Evolutionary conservation across 64 coral and sea anemone genomes (phyloP).

Genomic region (Montipora cactus): DNA sequence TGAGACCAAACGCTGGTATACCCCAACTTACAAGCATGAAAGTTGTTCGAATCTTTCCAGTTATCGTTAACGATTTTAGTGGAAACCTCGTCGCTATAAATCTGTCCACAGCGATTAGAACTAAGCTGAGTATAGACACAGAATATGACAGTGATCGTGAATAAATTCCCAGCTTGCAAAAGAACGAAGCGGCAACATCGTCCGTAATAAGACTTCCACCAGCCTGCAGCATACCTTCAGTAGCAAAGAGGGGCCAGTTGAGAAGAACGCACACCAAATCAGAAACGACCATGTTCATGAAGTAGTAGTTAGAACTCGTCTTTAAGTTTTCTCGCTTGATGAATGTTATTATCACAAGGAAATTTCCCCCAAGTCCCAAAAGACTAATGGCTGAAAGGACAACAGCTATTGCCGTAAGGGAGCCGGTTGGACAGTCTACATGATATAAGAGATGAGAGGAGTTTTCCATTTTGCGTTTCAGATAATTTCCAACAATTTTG

Average conservation of each 20-base stretch:
- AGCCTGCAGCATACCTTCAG: slow-evolving; percentile 27
- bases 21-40: not conserved
- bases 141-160: not conserved
- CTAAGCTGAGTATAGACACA: slow-evolving; percentile 15
- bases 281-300: slow-evolving; percentile 9
- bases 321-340: not conserved
- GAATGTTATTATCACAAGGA: not conserved
- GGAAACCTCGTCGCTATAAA: not conserved
- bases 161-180: slow-evolving; percentile 35
- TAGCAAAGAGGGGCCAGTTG: slow-evolving; percentile 14
- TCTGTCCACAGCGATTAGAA: slow-evolving; percentile 11
- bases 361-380: too few species aligned
- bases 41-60: not conserved
- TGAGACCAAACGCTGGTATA: not conserved
- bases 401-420: too few species aligned
- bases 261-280: not conserved
- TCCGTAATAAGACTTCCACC: not conserved
- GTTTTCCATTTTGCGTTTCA: too few species aligned
- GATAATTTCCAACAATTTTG: too few species aligned
- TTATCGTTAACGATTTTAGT: not conserved
- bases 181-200: not conserved
- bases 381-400: too few species aligned
- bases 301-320: not conserved
- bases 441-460: too few species aligned
- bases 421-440: too few species aligned